Evolutionary conservation across 1,140 invertebrate species (phyloP).

Genomic region (Steinernema feltiae): DNA sequence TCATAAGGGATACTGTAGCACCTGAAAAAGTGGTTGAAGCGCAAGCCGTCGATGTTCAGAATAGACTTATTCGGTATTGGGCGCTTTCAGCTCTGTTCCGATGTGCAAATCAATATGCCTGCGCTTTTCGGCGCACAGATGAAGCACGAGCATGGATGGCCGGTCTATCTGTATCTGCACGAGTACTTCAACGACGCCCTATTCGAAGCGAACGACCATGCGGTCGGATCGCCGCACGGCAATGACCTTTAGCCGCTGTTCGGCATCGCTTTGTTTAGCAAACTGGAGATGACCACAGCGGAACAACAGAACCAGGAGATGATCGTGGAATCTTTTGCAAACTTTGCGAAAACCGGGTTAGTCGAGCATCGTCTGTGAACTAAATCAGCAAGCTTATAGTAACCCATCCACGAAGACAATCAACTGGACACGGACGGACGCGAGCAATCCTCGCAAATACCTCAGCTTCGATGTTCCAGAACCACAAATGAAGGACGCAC

Average conservation of each 20-base stretch:
- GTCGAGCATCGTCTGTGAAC: not conserved
- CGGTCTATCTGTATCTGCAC: conserved; percentile 20
- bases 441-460: not conserved
- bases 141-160: conserved; percentile 15
- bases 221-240: not conserved
- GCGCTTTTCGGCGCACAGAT: conserved; percentile 17
- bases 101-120: conserved; percentile 24
- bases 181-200: conserved; percentile 24
- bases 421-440: not conserved
- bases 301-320: not conserved
- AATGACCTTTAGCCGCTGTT: conserved; percentile 14
- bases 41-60: not conserved
- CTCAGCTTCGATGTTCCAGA: not conserved
- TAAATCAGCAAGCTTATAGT: not conserved
- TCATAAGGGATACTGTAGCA: conserved; percentile 9
- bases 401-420: not conserved
- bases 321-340: not conserved
- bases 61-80: conserved; percentile 9
- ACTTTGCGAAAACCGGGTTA: conserved; percentile 14
- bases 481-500: not conserved
- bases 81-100: conserved; percentile 7
- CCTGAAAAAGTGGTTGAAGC: conserved; percentile 12
- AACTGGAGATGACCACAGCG: not conserved
- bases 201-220: conserved; percentile 11
- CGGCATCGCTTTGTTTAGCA: not conserved